These are phyloP conservation scores for Hippocampus abdominalis DNA, from an alignment of 2,113 vertebrate species.

Conservation along the genomic window DNA sequence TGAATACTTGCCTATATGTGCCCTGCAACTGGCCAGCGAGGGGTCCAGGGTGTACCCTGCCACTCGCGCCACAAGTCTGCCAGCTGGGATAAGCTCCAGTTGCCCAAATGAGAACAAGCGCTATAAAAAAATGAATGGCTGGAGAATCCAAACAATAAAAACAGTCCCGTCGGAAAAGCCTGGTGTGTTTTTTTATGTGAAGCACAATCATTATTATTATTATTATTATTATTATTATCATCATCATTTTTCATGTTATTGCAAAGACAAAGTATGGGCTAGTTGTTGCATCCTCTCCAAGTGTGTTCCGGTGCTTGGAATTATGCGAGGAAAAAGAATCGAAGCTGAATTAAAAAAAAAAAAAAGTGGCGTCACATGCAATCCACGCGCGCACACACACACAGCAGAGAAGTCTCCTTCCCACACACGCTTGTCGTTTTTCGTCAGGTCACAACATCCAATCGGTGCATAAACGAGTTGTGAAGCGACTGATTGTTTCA, in stretches of 20 bases:
- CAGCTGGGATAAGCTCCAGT: neutral
- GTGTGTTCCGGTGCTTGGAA: constrained; percentile 3
- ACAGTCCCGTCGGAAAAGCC: neutral
- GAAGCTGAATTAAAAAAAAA: neutral
- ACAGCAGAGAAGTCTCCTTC: neutral
- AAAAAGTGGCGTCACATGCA: constrained; percentile 3
- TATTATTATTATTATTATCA: neutral
- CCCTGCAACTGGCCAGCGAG: neutral
- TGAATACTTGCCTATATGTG: neutral
- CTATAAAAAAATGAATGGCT: neutral
- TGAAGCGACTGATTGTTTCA: constrained; percentile 8
- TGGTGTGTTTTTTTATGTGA: neutral
- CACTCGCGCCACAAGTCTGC: neutral
- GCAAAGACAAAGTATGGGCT: constrained; percentile 8
- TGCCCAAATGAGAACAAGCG: neutral
- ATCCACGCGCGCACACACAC: neutral
- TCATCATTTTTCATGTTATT: neutral
- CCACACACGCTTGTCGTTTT: neutral
- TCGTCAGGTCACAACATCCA: neutral
- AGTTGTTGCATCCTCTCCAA: neutral
- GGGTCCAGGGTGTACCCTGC: neutral
- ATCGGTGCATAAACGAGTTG: constrained; percentile 5
- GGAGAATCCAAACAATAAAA: constrained; percentile 4
- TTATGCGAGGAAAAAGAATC: neutral
- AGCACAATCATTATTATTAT: neutral